A percentile compares a stretch with the other conserved stretches of the same genome.
Conservation (phyloP, 1,140 invertebrate genomes). For the Calliphora vicina region DNA sequence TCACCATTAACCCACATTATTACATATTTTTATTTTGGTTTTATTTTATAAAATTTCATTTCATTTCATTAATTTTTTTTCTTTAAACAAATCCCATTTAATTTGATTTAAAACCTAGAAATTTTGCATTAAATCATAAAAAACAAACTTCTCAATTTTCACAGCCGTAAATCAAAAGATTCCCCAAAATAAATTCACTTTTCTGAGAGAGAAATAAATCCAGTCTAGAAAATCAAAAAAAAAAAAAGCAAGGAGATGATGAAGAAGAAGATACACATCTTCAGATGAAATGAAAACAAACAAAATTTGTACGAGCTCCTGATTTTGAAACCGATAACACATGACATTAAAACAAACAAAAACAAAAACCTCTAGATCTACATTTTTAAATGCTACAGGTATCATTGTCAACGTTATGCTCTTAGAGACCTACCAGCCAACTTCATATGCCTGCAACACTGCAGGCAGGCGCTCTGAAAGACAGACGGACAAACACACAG, state of each 20-base stretch:
- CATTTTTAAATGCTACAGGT: slow-evolving; percentile 12
- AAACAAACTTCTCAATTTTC: slow-evolving; percentile 35
- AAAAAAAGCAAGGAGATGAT: not conserved
- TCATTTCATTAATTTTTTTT: not conserved
- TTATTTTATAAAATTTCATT: too few relatives aligned
- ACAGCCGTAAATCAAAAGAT: slow-evolving; percentile 28
- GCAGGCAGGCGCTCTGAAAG: too few relatives aligned
- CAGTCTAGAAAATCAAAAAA: not conserved
- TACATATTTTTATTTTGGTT: too few relatives aligned
- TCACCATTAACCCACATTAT: not conserved
- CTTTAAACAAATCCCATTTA: not conserved
- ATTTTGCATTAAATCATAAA: slow-evolving; percentile 28
- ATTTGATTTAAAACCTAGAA: slow-evolving; percentile 27
- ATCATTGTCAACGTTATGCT: not conserved
- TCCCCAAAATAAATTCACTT: slow-evolving; percentile 13
- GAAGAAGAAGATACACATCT: slow-evolving; percentile 12
- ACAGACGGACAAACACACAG: not conserved
- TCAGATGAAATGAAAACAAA: not conserved
- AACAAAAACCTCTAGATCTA: not conserved
- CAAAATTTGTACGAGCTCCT: slow-evolving; percentile 21
- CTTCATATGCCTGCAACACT: too few relatives aligned
- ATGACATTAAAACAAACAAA: slow-evolving; percentile 7
- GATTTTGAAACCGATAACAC: slow-evolving; percentile 26
- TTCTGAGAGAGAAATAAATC: not conserved
- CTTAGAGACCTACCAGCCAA: not conserved